Percentiles rank a stretch among this genome's conserved stretches.
Conservation (phyloP, 2,888 invertebrate species). For the Stictocephala bisonia region DNA sequence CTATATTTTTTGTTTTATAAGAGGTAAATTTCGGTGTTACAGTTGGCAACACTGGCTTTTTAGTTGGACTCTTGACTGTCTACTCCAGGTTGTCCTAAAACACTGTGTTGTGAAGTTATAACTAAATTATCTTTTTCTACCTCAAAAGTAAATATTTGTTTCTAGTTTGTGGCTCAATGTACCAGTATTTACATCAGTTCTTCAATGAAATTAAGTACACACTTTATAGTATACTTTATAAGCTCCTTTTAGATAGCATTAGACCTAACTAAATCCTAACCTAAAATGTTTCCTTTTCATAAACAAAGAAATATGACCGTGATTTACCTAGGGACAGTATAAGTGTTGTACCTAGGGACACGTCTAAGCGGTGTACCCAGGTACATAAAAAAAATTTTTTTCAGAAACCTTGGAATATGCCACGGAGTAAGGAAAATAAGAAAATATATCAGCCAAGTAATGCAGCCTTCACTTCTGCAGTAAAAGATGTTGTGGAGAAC, state of each 20-base stretch:
- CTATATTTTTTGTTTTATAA: conserved; percentile 4
- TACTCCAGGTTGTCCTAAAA: conserved; percentile 1
- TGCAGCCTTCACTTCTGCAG: conserved; percentile 31
- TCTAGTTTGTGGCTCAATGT: neutral
- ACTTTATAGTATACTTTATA: neutral
- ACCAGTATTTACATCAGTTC: neutral
- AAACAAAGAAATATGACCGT: conserved; percentile 10
- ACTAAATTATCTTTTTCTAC: neutral
- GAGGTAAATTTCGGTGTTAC: too few relatives aligned
- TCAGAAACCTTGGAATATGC: conserved; percentile 23
- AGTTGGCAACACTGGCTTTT: conserved; percentile 25
- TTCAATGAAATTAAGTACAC: too few relatives aligned
- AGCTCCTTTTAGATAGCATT: conserved; percentile 6
- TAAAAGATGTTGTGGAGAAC: conserved; percentile 32
- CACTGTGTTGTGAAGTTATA: neutral
- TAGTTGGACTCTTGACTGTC: neutral
- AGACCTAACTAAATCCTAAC: conserved; percentile 15
- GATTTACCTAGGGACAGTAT: conserved; percentile 30
- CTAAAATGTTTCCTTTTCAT: conserved; percentile 14
- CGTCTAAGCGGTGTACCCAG: neutral
- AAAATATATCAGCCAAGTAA: conserved; percentile 25
- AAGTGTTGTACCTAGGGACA: conserved; percentile 27
- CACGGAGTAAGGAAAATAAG: conserved; percentile 37
- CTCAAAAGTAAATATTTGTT: neutral
- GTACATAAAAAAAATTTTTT: conserved; percentile 16